Evolutionary conservation across 2,113 vertebrate genomes (phyloP), one percentile per base, ranked within the genome.

Genomic region (Odontesthes bonariensis): DNA sequence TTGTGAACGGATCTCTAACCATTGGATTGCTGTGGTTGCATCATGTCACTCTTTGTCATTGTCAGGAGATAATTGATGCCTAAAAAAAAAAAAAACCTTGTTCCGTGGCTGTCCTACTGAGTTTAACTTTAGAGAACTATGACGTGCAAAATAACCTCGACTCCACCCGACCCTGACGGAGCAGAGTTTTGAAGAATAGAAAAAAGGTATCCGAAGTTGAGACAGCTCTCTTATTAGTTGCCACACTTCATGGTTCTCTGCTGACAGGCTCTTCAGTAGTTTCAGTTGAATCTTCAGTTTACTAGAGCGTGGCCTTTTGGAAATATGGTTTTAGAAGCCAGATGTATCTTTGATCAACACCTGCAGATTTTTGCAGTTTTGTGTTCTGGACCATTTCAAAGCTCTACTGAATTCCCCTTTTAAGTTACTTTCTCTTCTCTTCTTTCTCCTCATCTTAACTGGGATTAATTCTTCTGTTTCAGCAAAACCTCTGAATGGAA

Each of bases 301-400:
- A 38, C 35, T 10, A 2, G 35, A 38, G 35, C 35, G 35, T 38
- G 10, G 35, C 35, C 35, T 38, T n/a, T 35, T 35, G 33, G 8
- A 68, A 56, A 55, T 14, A n/a, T 31, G 17, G n/a, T 57, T 17
- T 4, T 68, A n/a, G 53, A 47, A 22, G 27, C 42, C 54, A 69
- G 64, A 54, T 67, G 13, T 33, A 22, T 38, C 35, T 10, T 8
- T 10, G 35, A 6, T 10, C 35, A 31, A n/a, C 73, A 77, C 56
- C 77, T 61, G 56, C 80, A 32, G 14, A 3, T 10, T n/a, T 7
- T 17, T 35, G 8, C 35, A 42, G 1, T 42, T 49, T 51, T 66
- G 53, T 82, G 42, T 35, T 46, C 14, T 53, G 35, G 4, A 73
- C 58, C 75, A 59, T 72, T 56, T 53, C 19, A 53, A 32, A 61